Base-by-base conservation (phyloP, 2,113 vertebrate species). In the Globicephala melas region DNA sequence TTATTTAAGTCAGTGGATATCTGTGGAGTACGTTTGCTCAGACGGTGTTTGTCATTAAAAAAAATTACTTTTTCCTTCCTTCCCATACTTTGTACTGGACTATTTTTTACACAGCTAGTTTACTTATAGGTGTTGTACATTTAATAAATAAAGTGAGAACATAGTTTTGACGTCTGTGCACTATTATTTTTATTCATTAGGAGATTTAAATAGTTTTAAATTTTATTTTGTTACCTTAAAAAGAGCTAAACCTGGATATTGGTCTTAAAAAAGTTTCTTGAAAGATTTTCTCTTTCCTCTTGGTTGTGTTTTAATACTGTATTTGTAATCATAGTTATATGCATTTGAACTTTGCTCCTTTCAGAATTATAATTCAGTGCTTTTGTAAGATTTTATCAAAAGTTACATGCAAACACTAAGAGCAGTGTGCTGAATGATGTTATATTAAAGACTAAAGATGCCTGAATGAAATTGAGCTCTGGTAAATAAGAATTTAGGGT, bases 131-230 rank as follows among this genome's bases (percentile, higher is more conserved):
- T 79, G 3, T 90, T 33, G 97, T 93, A 68, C 18, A 90, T 88
- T 94, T 93, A 92, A 88, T 60, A 77, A 92, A 26, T 90, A 67
- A 2, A 33, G 55, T 80, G 38, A 65, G 50, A 86, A 68, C 36
- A 63, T 55, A 65, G 23, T 81, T 94, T 85, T 90, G 88, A 95
- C 13, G 60, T 92, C 26, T 50, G 11, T 70, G 21, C 10, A 53
- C 7, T 89, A 8, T 62, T 85, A 68, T 71, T 81, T 92, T 74
- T 81, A 77, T 77, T 94, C 21, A 79, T 95, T 58, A 82, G 21
- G 58, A 77, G 55, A 68, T 74, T 96, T 95, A 91, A 87, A n/a
- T 94, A 73, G 33, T 94, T 96, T 93, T 50, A 21, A 73, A 86
- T 97, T 79, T 73, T 77, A 67, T 89, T 96, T 87, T 95, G 38